phyloP scores from a whole-genome alignment of 1,140 invertebrate species.

The Drosophila kepulauana region DNA sequence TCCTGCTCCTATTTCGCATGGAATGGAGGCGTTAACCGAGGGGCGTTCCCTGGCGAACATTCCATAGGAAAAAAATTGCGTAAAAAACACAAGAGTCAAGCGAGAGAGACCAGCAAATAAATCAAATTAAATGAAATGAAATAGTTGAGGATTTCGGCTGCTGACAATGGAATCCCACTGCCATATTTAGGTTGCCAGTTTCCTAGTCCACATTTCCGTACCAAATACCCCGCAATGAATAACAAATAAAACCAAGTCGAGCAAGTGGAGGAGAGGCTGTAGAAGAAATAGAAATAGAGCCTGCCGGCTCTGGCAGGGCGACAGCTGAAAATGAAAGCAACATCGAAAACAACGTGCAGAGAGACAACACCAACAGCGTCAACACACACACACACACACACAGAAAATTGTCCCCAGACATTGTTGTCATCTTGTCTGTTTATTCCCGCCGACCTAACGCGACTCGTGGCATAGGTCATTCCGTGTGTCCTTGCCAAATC shows the following conservation, averaged over 20 bases:
- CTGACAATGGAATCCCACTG: slow-evolving; percentile 64
- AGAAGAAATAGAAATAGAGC: slow-evolving; percentile 8
- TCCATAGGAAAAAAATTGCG: slow-evolving; percentile 36
- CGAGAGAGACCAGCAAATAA: slow-evolving; percentile 58
- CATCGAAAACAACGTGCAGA: slow-evolving; percentile 31
- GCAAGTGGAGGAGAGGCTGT: neutral
- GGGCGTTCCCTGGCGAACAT: slow-evolving; percentile 47
- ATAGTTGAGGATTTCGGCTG: slow-evolving; percentile 71
- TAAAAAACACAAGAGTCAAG: slow-evolving; percentile 57
- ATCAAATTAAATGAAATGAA: slow-evolving; percentile 83
- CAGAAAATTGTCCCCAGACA: slow-evolving; percentile 53
- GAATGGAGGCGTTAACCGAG: slow-evolving; percentile 50
- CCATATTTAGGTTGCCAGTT: slow-evolving; percentile 53
- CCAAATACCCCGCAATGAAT: slow-evolving; percentile 42
- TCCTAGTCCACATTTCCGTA: slow-evolving; percentile 25
- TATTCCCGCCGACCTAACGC: slow-evolving; percentile 28
- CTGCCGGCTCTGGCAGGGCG: slow-evolving; percentile 6
- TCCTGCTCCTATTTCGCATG: neutral
- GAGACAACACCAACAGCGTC: neutral
- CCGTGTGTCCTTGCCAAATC: slow-evolving; percentile 52
- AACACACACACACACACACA: slow-evolving; percentile 8
- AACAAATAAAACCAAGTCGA: slow-evolving; percentile 52
- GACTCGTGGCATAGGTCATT: slow-evolving; percentile 41
- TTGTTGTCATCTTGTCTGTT: slow-evolving; percentile 62
- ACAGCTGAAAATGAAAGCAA: slow-evolving; percentile 51